Evolutionary conservation across 2,113 vertebrate genomes (phyloP), one percentile per base, ranked within the genome.

Genomic region (Myrmecophaga tridactyla): DNA sequence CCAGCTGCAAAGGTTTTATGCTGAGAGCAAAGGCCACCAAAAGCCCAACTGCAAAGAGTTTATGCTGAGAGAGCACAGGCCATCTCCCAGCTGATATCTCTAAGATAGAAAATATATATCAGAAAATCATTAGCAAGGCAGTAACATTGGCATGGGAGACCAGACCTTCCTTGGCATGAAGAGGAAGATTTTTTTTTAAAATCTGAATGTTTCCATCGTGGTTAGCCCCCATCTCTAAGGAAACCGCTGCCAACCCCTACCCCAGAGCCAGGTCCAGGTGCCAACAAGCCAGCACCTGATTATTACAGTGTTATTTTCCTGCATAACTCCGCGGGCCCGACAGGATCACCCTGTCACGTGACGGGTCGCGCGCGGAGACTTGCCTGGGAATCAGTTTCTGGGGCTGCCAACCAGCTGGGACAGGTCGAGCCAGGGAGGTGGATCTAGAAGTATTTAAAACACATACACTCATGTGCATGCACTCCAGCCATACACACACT

Each of bases 371-470:
- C 10, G 95, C 90, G 72, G 51, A 41, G 95, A 83, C 93, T 82
- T 85, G 97, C 90, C 75, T 89, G 78, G 81, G 89, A 87, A 94
- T 67, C 53, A 46, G 76, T 89, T 48, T 63, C 95, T 86, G 70
- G 39, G 72, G 67, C 88, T 94, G 85, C 63, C 53, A 36, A 83
- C 92, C 84, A 23, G 91, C 34, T 86, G 84, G 91, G 86, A 36
- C 92, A 89, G 97, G 97, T 94, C 84, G 86, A 95, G 18, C 91
- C 73, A 34, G 89, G 82, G 51, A 90, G 70, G 84, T 72, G 60
- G 96, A 81, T 90, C n/a, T 9, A 67, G 31, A 88, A 89, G 90
- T 58, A 91, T 94, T 93, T 81, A 96, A 94, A 96, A 93, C 70
- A 82, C 86, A 95, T 6, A 73, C 18, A 39, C 53, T 80, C 56